Conservation (phyloP, 2,113 vertebrate species). For the Xiphias gladius region DNA sequence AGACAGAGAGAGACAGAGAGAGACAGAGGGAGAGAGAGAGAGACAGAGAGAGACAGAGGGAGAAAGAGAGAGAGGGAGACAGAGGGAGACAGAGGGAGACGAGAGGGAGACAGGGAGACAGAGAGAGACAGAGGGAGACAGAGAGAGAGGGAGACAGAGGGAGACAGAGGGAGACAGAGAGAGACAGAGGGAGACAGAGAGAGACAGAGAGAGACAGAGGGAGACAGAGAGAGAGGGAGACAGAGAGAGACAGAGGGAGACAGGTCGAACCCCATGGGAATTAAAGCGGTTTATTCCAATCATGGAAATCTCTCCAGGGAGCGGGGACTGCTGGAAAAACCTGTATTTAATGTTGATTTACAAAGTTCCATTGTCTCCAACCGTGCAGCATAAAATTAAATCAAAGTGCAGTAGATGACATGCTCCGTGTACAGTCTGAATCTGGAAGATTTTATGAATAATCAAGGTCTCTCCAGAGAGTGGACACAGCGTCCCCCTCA, state of each 20-base stretch:
- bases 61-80: not conserved
- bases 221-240: not conserved
- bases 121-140: not conserved
- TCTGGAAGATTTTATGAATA: constrained; percentile 35
- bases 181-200: no score
- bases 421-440: not conserved
- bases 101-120: no score
- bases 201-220: no score
- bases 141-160: no score
- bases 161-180: not conserved
- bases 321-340: not conserved
- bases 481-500: not conserved
- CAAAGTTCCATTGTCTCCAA: constrained; percentile 18
- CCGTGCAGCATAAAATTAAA: constrained; percentile 16
- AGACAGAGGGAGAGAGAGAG: not conserved
- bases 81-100: not conserved
- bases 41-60: not conserved
- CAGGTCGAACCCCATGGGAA: constrained; percentile 9
- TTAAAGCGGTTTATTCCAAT: constrained; percentile 26
- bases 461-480: constrained; percentile 14
- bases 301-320: constrained; percentile 7
- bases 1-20: no score
- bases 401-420: constrained; percentile 29
- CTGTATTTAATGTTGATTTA: not conserved
- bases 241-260: not conserved